phyloP scores from a whole-genome alignment of 2,797 vertebrate species.

The Lutjanus argentimaculatus region DNA sequence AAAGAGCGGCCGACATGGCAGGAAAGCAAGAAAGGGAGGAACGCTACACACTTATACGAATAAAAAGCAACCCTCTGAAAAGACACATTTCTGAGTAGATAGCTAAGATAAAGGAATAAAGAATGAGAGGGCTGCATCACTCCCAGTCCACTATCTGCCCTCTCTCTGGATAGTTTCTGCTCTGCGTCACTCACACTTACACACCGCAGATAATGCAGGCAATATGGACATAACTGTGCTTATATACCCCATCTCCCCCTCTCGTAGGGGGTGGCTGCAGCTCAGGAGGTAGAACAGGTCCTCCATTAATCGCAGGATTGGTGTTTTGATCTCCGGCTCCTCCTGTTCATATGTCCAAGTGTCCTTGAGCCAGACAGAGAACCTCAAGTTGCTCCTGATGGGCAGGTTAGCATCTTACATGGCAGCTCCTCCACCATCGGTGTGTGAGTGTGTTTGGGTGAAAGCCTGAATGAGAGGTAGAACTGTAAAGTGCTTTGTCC shows the following conservation, averaged over 20 bases:
- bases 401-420: neutral
- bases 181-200: slow-evolving; percentile 37
- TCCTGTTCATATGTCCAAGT: neutral
- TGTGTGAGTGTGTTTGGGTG: neutral
- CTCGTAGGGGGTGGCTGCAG: neutral
- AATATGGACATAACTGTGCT: slow-evolving; percentile 41
- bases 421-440: neutral
- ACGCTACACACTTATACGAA: neutral
- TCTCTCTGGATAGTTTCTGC: slow-evolving; percentile 33
- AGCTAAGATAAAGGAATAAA: neutral
- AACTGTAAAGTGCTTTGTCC: neutral
- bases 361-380: slow-evolving; percentile 5
- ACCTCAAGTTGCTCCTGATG: neutral
- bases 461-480: neutral
- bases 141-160: neutral
- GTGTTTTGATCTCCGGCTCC: neutral
- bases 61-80: slow-evolving; percentile 2
- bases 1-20: neutral
- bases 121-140: neutral
- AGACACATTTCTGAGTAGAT: neutral
- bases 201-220: slow-evolving; percentile 47
- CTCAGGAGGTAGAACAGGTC: neutral
- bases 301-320: neutral
- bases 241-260: neutral
- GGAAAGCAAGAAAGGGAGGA: neutral